A percentile compares a stretch with the other conserved stretches of the same genome.
Evolutionary conservation across 2,113 vertebrate species (phyloP).

Genomic region (Chloropsis hardwickii): DNA sequence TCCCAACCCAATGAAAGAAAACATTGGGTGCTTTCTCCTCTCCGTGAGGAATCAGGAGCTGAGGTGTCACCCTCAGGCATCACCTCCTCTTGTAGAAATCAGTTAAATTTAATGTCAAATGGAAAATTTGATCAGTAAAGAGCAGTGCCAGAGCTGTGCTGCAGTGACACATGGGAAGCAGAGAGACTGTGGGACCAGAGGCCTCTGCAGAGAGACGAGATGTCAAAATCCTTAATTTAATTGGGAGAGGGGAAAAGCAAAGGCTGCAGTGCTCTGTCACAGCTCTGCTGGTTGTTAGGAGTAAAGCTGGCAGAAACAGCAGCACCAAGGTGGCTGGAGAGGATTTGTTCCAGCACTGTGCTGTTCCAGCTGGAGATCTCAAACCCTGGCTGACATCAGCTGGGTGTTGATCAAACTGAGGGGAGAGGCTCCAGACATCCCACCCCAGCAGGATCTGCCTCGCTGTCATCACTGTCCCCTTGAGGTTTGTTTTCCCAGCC

Average conservation of each 20-base stretch:
- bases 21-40: not conserved
- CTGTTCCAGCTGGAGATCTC: not conserved
- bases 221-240: not conserved
- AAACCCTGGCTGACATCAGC: not conserved
- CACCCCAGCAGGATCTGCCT: rapidly evolving
- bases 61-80: not conserved
- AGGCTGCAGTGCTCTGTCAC: rapidly evolving
- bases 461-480: rapidly evolving
- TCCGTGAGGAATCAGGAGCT: not conserved
- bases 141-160: not conserved
- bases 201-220: not conserved
- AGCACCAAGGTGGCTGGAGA: not conserved
- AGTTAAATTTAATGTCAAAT: not conserved
- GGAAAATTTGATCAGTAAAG: not conserved
- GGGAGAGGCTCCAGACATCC: not conserved
- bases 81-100: rapidly evolving
- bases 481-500: rapidly evolving
- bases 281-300: not conserved
- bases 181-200: not conserved
- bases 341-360: not conserved
- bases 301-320: not conserved
- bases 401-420: not conserved
- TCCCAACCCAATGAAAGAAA: not conserved
- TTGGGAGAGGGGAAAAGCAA: not conserved
- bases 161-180: not conserved